Percentiles rank a stretch among this genome's conserved stretches.
phyloP scores from a whole-genome alignment of 1,140 invertebrate genomes.

The Trinorchestia longiramus region DNA sequence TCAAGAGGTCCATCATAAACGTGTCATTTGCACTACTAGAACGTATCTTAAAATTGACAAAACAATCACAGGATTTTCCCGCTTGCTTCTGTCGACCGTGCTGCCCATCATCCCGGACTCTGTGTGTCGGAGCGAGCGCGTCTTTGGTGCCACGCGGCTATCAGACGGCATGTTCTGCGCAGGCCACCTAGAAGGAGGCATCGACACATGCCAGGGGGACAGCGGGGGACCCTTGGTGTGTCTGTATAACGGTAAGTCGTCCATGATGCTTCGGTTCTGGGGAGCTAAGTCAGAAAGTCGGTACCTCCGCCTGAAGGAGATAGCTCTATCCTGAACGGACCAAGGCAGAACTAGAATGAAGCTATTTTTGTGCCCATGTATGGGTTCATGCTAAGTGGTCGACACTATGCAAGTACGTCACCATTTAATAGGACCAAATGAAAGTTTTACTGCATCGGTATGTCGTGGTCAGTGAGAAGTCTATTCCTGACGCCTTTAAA shows the following conservation, averaged over 20 bases:
- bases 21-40: not conserved
- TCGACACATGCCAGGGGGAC: constrained; percentile 91
- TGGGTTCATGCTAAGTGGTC: not conserved
- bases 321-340: no score
- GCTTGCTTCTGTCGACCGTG: constrained; percentile 70
- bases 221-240: constrained; percentile 81
- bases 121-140: constrained; percentile 72
- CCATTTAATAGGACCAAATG: no score
- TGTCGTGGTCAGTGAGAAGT: no score
- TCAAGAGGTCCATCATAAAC: no score
- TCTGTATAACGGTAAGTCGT: constrained; percentile 73
- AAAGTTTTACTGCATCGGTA: no score
- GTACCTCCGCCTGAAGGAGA: no score
- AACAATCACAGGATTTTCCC: constrained; percentile 59
- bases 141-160: constrained; percentile 76
- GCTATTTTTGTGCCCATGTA: no score
- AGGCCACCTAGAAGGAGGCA: constrained; percentile 83
- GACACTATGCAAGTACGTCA: no score
- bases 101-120: constrained; percentile 74
- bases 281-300: no score
- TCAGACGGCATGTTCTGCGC: constrained; percentile 91
- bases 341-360: no score
- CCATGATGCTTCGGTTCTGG: no score
- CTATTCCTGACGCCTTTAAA: no score
- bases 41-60: not conserved